Conservation (phyloP, 2,797 vertebrate species). For the Orientallactaga sibirica region DNA sequence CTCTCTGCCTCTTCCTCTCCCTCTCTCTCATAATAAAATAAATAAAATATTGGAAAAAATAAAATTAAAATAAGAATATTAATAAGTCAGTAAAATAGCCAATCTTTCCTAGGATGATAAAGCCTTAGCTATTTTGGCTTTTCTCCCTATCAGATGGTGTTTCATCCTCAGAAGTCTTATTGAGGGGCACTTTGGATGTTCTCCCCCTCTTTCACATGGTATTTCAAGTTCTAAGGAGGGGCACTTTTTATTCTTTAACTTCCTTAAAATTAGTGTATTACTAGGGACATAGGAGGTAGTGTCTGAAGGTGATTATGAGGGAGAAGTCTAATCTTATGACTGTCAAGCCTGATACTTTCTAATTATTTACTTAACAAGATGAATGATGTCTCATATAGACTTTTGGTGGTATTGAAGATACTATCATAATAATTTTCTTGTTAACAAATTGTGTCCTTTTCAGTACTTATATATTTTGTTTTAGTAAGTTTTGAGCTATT, state of each 20-base stretch:
- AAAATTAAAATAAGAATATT: neutral
- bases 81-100: neutral
- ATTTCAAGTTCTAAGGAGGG: neutral
- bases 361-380: neutral
- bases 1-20: too few relatives aligned
- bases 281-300: too few relatives aligned
- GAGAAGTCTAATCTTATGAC: neutral
- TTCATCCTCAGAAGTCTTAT: neutral
- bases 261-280: neutral
- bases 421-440: neutral
- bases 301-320: neutral
- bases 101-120: neutral
- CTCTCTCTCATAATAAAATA: too few relatives aligned
- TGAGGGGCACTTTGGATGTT: neutral
- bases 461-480: neutral
- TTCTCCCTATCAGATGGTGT: too few relatives aligned
- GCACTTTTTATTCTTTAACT: neutral
- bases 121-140: neutral
- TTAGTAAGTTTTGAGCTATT: neutral
- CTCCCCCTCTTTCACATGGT: too few relatives aligned
- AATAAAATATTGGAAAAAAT: too few relatives aligned
- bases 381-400: neutral
- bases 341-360: neutral
- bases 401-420: neutral
- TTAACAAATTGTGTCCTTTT: neutral